phyloP scores from a whole-genome alignment of 1,140 invertebrate species.

The Listronotus bonariensis region DNA sequence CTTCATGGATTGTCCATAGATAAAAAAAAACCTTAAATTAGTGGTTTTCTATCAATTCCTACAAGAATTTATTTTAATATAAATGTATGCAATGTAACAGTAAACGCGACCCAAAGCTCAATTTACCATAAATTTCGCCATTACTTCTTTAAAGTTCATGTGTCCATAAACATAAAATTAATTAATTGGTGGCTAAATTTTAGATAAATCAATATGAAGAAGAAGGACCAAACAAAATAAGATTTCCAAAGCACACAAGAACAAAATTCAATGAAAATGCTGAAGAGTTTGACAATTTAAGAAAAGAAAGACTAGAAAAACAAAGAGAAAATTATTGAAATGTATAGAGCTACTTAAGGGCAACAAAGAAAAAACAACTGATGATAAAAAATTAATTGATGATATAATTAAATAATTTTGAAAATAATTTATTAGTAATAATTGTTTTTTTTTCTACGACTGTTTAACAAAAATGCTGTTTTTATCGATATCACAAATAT shows the following conservation, averaged over 20 bases:
- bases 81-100: too few relatives aligned
- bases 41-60: too few relatives aligned
- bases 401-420: conserved; percentile 23
- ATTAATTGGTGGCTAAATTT: too few relatives aligned
- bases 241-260: conserved; percentile 16
- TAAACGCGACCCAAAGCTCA: too few relatives aligned
- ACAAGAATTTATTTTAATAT: too few relatives aligned
- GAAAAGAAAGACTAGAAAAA: conserved; percentile 27
- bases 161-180: too few relatives aligned
- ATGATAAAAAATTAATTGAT: conserved; percentile 13
- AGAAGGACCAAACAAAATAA: conserved; percentile 33
- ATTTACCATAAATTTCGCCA: too few relatives aligned
- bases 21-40: too few relatives aligned
- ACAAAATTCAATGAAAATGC: conserved; percentile 26
- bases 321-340: conserved; percentile 30
- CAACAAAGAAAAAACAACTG: conserved; percentile 6
- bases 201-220: conserved; percentile 35
- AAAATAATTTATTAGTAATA: too few relatives aligned
- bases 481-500: conserved; percentile 18
- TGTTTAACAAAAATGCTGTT: conserved; percentile 1
- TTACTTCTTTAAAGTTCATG: too few relatives aligned
- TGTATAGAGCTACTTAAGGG: conserved; percentile 20
- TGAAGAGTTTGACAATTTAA: conserved; percentile 40
- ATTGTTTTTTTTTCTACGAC: background rate
- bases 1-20: too few relatives aligned